Percentiles rank a stretch among this genome's conserved stretches.
Evolutionary conservation across 2,113 vertebrate species (phyloP).

Genomic region (Procavia capensis): DNA sequence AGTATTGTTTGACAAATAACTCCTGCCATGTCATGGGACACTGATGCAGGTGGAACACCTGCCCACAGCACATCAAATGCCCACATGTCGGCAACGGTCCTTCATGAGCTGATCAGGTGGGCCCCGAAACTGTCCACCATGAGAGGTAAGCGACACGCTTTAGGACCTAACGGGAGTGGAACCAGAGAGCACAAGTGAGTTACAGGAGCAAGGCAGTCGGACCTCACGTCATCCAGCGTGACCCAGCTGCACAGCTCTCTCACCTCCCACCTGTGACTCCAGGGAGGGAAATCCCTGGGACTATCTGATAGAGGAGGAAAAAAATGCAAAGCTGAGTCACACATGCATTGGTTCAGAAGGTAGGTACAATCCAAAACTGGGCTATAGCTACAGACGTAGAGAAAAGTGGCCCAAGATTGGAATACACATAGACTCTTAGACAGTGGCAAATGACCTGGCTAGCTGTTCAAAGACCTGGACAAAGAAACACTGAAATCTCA

Average conservation of each 20-base stretch:
- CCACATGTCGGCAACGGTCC: neutral
- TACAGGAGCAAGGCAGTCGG: neutral
- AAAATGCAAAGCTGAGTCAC: neutral
- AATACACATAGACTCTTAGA: neutral
- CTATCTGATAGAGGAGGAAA: neutral
- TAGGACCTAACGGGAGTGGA: neutral
- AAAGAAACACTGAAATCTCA: neutral
- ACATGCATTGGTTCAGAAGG: neutral
- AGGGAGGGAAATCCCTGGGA: neutral
- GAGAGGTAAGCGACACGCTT: neutral
- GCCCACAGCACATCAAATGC: neutral
- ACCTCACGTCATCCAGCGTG: no score
- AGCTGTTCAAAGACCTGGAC: neutral
- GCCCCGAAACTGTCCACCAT: neutral
- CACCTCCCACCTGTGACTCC: neutral
- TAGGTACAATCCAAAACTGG: neutral
- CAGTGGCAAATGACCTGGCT: neutral
- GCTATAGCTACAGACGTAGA: neutral
- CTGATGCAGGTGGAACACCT: neutral
- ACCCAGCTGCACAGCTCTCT: neutral
- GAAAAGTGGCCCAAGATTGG: neutral
- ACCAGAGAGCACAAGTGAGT: neutral
- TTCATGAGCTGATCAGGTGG: neutral
- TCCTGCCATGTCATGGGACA: neutral
- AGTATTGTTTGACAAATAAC: neutral